Percentiles rank a stretch among this genome's conserved stretches.
Conservation (phyloP, 2,888 invertebrate species). For the Stomorhina lunata region DNA sequence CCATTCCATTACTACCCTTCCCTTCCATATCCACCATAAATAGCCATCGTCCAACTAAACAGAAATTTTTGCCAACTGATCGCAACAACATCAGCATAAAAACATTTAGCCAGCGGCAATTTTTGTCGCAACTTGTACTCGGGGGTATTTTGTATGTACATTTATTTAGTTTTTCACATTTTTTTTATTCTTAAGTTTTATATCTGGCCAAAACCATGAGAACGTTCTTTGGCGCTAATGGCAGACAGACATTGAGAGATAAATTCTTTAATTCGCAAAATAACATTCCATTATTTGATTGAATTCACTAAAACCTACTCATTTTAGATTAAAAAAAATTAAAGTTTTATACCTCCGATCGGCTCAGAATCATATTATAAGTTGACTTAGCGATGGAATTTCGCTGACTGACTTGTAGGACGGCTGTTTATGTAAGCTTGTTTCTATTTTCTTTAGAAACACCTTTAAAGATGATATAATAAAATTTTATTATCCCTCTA, state of each 20-base stretch:
- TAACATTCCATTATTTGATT: background rate
- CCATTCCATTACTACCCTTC: slow-evolving; percentile 4
- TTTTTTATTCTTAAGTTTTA: background rate
- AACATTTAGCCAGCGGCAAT: slow-evolving; percentile 68
- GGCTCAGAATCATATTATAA: no score
- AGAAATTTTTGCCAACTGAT: slow-evolving; percentile 47
- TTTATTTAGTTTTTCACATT: slow-evolving; percentile 68
- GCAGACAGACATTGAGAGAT: slow-evolving; percentile 74
- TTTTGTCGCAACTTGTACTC: slow-evolving; percentile 70
- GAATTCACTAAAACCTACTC: background rate
- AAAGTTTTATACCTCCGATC: no score
- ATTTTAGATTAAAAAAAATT: no score
- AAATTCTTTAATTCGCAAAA: slow-evolving; percentile 28
- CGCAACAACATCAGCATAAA: slow-evolving; percentile 64
- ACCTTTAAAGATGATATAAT: no score
- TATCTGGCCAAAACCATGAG: slow-evolving; percentile 74
- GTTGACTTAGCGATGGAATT: no score
- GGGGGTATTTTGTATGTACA: slow-evolving; percentile 59
- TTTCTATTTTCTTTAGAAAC: no score
- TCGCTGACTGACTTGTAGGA: no score
- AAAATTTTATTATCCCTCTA: no score
- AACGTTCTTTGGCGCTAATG: slow-evolving; percentile 79
- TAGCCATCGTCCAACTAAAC: slow-evolving; percentile 24
- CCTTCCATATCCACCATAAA: background rate
- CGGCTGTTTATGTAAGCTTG: no score